Percentiles rank a stretch among this genome's conserved stretches.
phyloP scores from a whole-genome alignment of 1,140 invertebrate genomes.

The Popillia japonica region DNA sequence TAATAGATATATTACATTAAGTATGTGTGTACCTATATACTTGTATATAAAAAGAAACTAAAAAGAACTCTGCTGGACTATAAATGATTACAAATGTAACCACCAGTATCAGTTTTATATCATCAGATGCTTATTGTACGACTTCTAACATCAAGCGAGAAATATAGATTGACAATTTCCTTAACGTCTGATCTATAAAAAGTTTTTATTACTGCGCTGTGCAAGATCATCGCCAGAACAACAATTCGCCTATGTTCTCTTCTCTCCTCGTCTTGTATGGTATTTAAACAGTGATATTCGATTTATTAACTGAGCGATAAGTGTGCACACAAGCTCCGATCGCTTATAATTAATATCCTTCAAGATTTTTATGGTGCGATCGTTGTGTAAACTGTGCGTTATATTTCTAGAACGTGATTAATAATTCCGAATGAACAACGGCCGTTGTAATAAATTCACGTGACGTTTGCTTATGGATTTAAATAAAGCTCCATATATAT shows the following conservation, averaged over 20 bases:
- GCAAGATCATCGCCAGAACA: constrained; percentile 1
- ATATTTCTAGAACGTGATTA: constrained; percentile 31
- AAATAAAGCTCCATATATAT: constrained; percentile 18
- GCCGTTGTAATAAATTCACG: constrained; percentile 28
- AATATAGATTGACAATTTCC: constrained; percentile 3
- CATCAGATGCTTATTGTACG: not conserved
- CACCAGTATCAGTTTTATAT: no score
- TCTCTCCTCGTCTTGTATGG: constrained; percentile 9
- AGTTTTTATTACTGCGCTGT: not conserved
- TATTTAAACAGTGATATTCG: constrained; percentile 11
- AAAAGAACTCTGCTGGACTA: no score
- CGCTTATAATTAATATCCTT: constrained; percentile 33
- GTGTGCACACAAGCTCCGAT: constrained; percentile 20
- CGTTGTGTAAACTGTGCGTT: constrained; percentile 26
- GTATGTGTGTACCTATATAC: no score
- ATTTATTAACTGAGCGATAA: constrained; percentile 13
- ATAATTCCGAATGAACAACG: constrained; percentile 28
- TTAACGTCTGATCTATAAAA: constrained; percentile 1
- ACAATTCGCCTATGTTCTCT: constrained; percentile 5
- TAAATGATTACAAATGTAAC: no score
- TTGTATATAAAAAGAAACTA: no score
- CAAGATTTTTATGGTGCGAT: constrained; percentile 28
- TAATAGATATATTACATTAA: no score
- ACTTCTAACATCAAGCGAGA: not conserved
- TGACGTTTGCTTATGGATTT: constrained; percentile 33